These are phyloP conservation scores for Etia nguti DNA, from an alignment of 2,113 vertebrate genomes.

Conservation along the genomic window DNA sequence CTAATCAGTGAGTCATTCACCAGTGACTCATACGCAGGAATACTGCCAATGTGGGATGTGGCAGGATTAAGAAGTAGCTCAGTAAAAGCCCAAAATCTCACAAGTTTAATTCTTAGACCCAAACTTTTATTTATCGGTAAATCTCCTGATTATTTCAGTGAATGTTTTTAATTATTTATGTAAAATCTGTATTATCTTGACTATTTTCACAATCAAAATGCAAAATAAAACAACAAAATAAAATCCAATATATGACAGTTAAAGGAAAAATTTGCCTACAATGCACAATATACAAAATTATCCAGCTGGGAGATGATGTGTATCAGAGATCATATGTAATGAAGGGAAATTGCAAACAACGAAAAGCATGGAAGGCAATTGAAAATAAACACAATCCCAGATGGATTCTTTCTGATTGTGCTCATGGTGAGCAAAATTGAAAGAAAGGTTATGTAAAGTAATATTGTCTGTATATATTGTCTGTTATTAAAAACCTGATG, in stretches of 20 bases:
- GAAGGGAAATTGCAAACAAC: neutral
- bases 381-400: neutral
- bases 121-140: neutral
- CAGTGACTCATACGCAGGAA: neutral
- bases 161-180: neutral
- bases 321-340: neutral
- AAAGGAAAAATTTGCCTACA: neutral
- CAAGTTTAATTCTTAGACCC: neutral
- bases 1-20: neutral
- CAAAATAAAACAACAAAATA: neutral
- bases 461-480: no score
- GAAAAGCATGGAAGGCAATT: neutral
- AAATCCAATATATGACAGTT: neutral
- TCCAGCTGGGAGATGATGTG: neutral
- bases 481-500: neutral
- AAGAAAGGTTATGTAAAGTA: neutral
- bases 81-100: neutral
- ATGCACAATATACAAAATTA: neutral
- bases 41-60: neutral
- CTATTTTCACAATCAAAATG: neutral
- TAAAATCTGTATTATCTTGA: neutral
- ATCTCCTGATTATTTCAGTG: neutral
- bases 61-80: neutral
- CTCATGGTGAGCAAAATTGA: neutral
- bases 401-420: neutral